phyloP scores from a whole-genome alignment of 2,888 invertebrate genomes.

The Lathronympha strigana region DNA sequence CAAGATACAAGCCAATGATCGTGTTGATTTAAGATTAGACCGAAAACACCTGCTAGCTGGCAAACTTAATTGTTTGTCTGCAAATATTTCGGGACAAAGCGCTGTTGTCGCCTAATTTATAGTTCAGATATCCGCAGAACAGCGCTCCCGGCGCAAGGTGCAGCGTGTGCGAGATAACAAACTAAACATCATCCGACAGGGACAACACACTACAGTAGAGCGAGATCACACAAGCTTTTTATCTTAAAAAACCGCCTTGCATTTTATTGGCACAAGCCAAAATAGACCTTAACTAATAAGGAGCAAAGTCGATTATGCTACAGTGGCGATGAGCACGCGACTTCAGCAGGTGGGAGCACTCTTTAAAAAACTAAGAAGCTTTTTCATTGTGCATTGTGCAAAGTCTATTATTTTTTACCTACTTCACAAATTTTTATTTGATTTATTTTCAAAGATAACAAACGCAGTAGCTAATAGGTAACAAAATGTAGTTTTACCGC shows the following conservation, averaged over 20 bases:
- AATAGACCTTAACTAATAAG: slow-evolving; percentile 45
- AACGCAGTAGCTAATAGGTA: slow-evolving; percentile 28
- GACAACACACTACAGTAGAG: slow-evolving; percentile 67
- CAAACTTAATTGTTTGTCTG: slow-evolving; percentile 72
- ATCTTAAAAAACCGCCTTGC: slow-evolving; percentile 67
- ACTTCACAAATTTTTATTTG: slow-evolving; percentile 52
- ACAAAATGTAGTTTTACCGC: slow-evolving; percentile 18
- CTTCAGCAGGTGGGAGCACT: slow-evolving; percentile 79
- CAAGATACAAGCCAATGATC: slow-evolving; percentile 51
- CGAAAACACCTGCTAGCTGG: slow-evolving; percentile 68
- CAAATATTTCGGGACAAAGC: slow-evolving; percentile 70
- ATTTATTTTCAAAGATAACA: slow-evolving; percentile 46
- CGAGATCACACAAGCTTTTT: slow-evolving; percentile 68
- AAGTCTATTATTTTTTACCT: slow-evolving; percentile 57
- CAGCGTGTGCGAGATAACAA: slow-evolving; percentile 80
- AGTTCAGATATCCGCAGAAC: slow-evolving; percentile 65
- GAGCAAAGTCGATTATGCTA: slow-evolving; percentile 48
- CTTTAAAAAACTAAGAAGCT: slow-evolving; percentile 77
- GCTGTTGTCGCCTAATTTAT: slow-evolving; percentile 74
- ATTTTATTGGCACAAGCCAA: slow-evolving; percentile 37
- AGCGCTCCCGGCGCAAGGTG: slow-evolving; percentile 69
- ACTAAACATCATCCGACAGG: slow-evolving; percentile 78
- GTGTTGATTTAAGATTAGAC: slow-evolving; percentile 72
- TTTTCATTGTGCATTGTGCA: slow-evolving; percentile 70
- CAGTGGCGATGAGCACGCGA: slow-evolving; percentile 67